A percentile compares a stretch with the other conserved stretches of the same genome.
Conservation (phyloP, 2,888 invertebrate species). For the Adelognathus sp. region DNA sequence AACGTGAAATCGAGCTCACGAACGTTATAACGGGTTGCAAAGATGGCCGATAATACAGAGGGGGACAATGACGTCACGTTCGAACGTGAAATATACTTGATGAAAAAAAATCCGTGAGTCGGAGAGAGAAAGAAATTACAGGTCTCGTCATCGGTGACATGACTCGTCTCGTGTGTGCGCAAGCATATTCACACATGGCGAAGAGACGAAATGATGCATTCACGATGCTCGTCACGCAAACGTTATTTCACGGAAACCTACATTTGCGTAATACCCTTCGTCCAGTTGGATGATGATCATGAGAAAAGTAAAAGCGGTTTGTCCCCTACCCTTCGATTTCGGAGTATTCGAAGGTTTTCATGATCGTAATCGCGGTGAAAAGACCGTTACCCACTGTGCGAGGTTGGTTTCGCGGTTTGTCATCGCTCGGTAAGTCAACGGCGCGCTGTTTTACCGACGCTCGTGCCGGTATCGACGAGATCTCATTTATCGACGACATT, state of each 20-base stretch:
- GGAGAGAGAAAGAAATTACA: background rate
- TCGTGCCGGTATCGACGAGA: background rate
- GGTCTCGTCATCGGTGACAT: background rate
- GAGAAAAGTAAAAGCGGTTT: constrained; percentile 2
- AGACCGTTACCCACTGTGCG: background rate
- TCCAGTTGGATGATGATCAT: background rate
- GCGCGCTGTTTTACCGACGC: background rate
- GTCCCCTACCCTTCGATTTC: background rate
- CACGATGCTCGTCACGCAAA: background rate
- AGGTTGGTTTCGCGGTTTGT: background rate
- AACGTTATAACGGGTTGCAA: constrained; percentile 55
- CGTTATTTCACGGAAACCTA: background rate
- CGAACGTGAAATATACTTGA: constrained; percentile 43
- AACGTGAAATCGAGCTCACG: constrained; percentile 15
- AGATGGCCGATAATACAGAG: constrained; percentile 59
- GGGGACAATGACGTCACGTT: constrained; percentile 59
- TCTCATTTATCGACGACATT: background rate
- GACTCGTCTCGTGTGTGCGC: background rate
- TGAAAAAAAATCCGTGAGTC: no score
- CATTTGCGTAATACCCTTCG: background rate
- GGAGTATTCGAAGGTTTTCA: background rate
- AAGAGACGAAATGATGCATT: background rate
- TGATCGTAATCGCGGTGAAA: background rate
- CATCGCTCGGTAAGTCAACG: background rate
- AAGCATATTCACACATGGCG: background rate